phyloP scores from a whole-genome alignment of 1,140 invertebrate genomes.

The Prorops nasuta region DNA sequence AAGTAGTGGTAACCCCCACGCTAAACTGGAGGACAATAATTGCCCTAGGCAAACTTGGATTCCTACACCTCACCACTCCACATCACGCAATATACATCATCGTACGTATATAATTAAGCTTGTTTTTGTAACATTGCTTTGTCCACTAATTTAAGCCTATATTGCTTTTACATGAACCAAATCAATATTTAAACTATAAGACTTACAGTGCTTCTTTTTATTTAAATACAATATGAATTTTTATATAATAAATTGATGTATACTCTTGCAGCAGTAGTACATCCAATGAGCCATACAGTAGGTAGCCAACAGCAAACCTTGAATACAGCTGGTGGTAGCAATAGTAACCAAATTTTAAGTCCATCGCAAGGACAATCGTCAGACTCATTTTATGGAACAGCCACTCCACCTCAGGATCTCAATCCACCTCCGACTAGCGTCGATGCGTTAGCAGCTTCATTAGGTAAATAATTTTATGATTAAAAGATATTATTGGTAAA shows the following conservation, averaged over 20 bases:
- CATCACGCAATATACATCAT: constrained; percentile 52
- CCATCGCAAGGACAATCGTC: constrained; percentile 42
- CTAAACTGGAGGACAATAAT: constrained; percentile 53
- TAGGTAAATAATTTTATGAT: constrained; percentile 31
- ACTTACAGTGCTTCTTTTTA: constrained; percentile 7
- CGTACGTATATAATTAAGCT: constrained; percentile 46
- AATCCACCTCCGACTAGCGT: constrained; percentile 46
- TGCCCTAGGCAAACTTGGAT: constrained; percentile 55
- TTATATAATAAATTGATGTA: too few species aligned
- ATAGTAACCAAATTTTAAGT: constrained; percentile 45
- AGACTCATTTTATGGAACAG: constrained; percentile 48
- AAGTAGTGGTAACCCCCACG: constrained; percentile 46
- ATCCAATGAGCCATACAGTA: constrained; percentile 49
- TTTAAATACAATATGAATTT: too few species aligned
- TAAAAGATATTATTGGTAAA: neutral
- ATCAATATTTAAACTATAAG: too few species aligned
- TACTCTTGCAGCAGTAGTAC: constrained; percentile 49
- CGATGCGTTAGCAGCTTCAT: constrained; percentile 42
- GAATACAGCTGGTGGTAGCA: constrained; percentile 38
- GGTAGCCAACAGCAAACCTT: constrained; percentile 48
- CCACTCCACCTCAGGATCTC: constrained; percentile 50
- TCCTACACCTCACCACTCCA: constrained; percentile 51
- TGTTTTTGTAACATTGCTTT: constrained; percentile 17
- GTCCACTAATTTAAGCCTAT: too few species aligned
- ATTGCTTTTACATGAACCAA: too few species aligned